Evolutionary conservation across 2,797 vertebrate species (phyloP).

Genomic region (Pteronotus mesoamericanus): DNA sequence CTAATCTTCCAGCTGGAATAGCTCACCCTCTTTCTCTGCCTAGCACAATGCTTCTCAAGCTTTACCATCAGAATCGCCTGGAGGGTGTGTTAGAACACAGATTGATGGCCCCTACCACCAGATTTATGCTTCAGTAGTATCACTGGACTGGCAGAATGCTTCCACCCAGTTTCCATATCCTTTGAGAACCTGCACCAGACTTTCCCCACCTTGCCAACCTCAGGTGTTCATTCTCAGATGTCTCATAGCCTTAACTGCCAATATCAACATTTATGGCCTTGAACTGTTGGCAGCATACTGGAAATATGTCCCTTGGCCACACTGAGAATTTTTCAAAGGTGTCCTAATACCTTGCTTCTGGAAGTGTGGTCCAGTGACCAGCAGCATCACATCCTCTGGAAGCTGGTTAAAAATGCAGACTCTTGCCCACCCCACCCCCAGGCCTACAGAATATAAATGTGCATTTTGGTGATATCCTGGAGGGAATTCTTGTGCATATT

Average conservation of each 20-base stretch:
- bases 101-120: not conserved
- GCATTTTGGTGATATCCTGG: not conserved
- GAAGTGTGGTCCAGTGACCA: not conserved
- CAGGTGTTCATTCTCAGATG: not conserved
- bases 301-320: not conserved
- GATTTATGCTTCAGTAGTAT: not conserved
- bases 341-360: not conserved
- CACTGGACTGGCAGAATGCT: not conserved
- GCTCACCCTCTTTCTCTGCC: not conserved
- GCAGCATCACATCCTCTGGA: not conserved
- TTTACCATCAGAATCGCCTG: not conserved
- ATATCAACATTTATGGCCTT: no score
- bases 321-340: not conserved
- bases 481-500: not conserved
- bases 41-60: not conserved
- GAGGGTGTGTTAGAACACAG: not conserved
- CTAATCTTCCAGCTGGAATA: not conserved
- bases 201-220: fast-evolving
- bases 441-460: not conserved
- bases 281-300: not conserved
- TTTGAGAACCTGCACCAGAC: not conserved
- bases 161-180: not conserved
- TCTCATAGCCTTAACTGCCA: not conserved
- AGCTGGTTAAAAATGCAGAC: not conserved
- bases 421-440: not conserved